Percentiles rank a stretch among this genome's conserved stretches.
Conservation (phyloP, 92 coral and sea anemone genomes). For the Actinernus sp. region DNA sequence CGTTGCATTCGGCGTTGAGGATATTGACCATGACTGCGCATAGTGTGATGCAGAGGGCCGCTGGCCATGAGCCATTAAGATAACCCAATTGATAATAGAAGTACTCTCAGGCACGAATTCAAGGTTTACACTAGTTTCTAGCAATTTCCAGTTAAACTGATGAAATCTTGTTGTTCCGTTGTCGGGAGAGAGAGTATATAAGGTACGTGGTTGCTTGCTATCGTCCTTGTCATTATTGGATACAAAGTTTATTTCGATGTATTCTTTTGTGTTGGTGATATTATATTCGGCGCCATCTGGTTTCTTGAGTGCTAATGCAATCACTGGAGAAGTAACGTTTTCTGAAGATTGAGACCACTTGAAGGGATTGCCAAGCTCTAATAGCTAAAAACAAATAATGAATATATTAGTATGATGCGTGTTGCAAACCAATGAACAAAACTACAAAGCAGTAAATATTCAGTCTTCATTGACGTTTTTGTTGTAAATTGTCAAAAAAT, state of each 20-base stretch:
- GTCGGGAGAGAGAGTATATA: background rate
- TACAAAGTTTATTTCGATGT: conserved; percentile 36
- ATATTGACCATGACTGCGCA: conserved; percentile 43
- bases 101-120: conserved; percentile 44
- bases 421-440: too few species aligned
- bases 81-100: conserved; percentile 39
- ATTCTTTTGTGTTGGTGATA: conserved; percentile 26
- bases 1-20: conserved; percentile 22
- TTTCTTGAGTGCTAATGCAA: conserved; percentile 40
- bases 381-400: conserved; percentile 42
- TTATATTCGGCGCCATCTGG: conserved; percentile 46
- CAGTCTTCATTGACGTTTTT: too few species aligned
- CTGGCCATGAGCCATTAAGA: conserved; percentile 43
- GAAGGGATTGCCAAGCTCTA: conserved; percentile 68
- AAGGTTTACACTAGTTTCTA: conserved; percentile 46
- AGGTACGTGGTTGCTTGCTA: background rate
- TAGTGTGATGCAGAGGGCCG: conserved; percentile 28
- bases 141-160: conserved; percentile 42
- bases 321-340: conserved; percentile 51
- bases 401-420: background rate
- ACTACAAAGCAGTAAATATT: too few species aligned
- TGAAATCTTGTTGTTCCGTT: conserved; percentile 27
- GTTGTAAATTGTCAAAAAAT: too few species aligned
- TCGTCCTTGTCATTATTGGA: background rate
- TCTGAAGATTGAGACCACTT: conserved; percentile 37